Percentiles rank a stretch among this genome's conserved stretches.
phyloP scores from a whole-genome alignment of 2,113 vertebrate genomes.

The Bothrops jararaca region DNA sequence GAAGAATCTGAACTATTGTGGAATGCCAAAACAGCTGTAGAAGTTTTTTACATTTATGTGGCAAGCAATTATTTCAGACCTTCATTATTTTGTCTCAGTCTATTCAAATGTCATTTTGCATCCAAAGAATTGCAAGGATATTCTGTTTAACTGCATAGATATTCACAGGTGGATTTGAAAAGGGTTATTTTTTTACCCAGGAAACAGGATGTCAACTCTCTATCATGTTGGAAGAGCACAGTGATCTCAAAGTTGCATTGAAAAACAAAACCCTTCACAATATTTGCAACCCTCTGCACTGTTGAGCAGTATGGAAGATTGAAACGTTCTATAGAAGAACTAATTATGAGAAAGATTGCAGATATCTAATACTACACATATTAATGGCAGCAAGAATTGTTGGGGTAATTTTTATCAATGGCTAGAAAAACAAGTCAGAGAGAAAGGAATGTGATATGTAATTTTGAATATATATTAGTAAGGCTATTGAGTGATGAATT shows the following conservation, averaged over 20 bases:
- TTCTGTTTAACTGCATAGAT: background rate
- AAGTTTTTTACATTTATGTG: background rate
- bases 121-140: background rate
- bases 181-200: background rate
- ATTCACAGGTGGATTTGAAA: background rate
- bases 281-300: slow-evolving; percentile 43
- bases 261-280: slow-evolving; percentile 4
- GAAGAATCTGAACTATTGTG: background rate
- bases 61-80: background rate
- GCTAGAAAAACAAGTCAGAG: too few species aligned
- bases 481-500: too few species aligned
- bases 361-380: too few species aligned
- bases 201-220: background rate
- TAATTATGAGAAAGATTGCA: background rate
- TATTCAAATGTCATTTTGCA: background rate
- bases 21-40: background rate
- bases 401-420: too few species aligned
- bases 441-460: too few species aligned
- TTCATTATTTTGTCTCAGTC: background rate
- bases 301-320: slow-evolving; percentile 31
- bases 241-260: slow-evolving; percentile 5
- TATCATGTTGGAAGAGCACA: background rate
- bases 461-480: too few species aligned
- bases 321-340: slow-evolving; percentile 37
- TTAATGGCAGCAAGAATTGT: too few species aligned